Conservation (phyloP, 2,888 invertebrate genomes). For the Taphrorychus bicolor region DNA sequence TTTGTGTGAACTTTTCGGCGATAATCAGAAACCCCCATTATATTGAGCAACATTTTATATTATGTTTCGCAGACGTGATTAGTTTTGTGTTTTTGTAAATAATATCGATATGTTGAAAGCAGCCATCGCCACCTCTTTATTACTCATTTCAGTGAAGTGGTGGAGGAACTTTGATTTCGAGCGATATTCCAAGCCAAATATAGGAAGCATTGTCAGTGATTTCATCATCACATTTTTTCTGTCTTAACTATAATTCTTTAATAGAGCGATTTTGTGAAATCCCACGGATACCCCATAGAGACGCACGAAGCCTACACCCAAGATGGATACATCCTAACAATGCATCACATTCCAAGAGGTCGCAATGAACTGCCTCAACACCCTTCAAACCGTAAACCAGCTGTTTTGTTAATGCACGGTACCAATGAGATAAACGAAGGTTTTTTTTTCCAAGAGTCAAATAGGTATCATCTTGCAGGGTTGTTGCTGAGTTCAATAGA, state of each 20-base stretch:
- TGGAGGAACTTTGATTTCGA: constrained; percentile 18
- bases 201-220: constrained; percentile 18
- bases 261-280: constrained; percentile 10
- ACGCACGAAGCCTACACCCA: constrained; percentile 26
- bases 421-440: too few species aligned
- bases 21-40: too few species aligned
- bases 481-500: constrained; percentile 26
- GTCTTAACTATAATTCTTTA: neutral
- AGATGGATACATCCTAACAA: constrained; percentile 35
- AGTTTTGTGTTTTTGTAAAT: too few species aligned
- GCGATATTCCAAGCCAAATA: neutral
- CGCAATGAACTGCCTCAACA: neutral
- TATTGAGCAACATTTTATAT: too few species aligned
- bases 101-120: neutral
- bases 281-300: constrained; percentile 31
- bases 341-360: constrained; percentile 33
- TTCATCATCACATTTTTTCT: neutral
- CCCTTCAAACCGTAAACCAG: too few species aligned
- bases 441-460: too few species aligned
- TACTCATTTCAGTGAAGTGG: neutral
- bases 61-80: too few species aligned
- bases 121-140: neutral
- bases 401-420: constrained; percentile 37
- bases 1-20: too few species aligned
- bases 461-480: too few species aligned